phyloP scores from a whole-genome alignment of 2,797 vertebrate genomes.

The Lycodopsis pacificus region DNA sequence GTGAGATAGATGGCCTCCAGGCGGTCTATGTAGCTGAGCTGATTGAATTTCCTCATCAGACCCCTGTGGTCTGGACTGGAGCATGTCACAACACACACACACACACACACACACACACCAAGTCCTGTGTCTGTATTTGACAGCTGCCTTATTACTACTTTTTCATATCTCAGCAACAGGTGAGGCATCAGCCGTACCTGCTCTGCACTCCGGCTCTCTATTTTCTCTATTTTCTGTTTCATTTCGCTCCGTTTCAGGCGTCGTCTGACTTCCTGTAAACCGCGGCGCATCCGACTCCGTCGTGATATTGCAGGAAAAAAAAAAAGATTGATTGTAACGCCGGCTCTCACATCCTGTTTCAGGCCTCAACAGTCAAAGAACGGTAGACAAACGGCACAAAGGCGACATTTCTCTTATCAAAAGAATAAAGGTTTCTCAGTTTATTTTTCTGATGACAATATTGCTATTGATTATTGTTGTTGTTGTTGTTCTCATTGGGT shows the following conservation, averaged over 20 bases:
- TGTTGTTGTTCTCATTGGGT: conserved; percentile 77
- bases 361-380: conserved; percentile 37
- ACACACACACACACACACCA: conserved; percentile 23
- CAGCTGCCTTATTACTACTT: conserved; percentile 81
- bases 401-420: conserved; percentile 57
- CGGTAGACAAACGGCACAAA: conserved; percentile 56
- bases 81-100: conserved; percentile 54
- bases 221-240: conserved; percentile 35
- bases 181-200: conserved; percentile 57
- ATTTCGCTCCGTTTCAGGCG: conserved; percentile 35
- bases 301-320: conserved; percentile 33
- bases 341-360: conserved; percentile 48
- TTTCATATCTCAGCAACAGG: conserved; percentile 68
- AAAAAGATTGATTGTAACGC: conserved; percentile 35
- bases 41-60: conserved; percentile 73
- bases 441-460: conserved; percentile 77
- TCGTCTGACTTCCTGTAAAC: conserved; percentile 52
- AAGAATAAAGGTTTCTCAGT: conserved; percentile 49
- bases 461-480: conserved; percentile 79
- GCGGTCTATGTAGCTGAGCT: conserved; percentile 58
- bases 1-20: conserved; percentile 62
- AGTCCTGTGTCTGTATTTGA: conserved; percentile 74
- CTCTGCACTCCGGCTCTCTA: conserved; percentile 50
- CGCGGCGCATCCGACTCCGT: conserved; percentile 40
- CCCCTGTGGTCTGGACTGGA: conserved; percentile 61